phyloP scores from a whole-genome alignment of 1,140 invertebrate species.

The Cydia strobilella region DNA sequence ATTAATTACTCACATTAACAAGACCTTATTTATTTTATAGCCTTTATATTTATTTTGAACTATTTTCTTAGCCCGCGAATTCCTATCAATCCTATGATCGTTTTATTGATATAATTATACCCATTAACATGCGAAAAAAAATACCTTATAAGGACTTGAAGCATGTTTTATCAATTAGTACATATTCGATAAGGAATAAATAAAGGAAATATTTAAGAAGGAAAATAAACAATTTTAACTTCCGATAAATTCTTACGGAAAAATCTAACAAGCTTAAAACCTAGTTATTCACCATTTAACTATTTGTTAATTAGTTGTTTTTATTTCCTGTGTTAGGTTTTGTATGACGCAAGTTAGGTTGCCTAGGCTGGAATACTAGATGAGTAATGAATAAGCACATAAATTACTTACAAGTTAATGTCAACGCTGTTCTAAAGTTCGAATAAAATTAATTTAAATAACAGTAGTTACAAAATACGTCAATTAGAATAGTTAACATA shows the following conservation, averaged over 20 bases:
- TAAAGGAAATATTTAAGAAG: neutral
- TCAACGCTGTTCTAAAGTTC: conserved; percentile 1
- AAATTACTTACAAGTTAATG: conserved; percentile 2
- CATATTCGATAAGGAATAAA: neutral
- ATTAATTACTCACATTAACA: no score
- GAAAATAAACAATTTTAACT: conserved; percentile 3
- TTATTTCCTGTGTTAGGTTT: neutral
- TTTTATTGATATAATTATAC: no score
- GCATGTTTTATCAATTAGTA: neutral
- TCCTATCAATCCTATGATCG: no score
- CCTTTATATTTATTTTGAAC: no score
- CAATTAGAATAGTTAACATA: no score
- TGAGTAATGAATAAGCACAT: conserved; percentile 7
- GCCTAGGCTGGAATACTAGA: conserved; percentile 8
- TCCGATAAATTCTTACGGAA: neutral
- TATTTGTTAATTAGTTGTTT: conserved; percentile 12
- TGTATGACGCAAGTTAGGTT: neutral
- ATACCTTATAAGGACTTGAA: neutral
- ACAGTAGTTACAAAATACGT: no score
- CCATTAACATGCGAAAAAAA: neutral
- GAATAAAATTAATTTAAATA: conserved; percentile 13
- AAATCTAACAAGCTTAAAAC: neutral
- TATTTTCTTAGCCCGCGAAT: no score
- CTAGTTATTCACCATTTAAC: neutral
- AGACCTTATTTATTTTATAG: no score